Percentiles rank a stretch among this genome's conserved stretches.
These are phyloP conservation scores for Cydia fagiglandana DNA, from an alignment of 1,140 invertebrate species.

Conservation along the genomic window DNA sequence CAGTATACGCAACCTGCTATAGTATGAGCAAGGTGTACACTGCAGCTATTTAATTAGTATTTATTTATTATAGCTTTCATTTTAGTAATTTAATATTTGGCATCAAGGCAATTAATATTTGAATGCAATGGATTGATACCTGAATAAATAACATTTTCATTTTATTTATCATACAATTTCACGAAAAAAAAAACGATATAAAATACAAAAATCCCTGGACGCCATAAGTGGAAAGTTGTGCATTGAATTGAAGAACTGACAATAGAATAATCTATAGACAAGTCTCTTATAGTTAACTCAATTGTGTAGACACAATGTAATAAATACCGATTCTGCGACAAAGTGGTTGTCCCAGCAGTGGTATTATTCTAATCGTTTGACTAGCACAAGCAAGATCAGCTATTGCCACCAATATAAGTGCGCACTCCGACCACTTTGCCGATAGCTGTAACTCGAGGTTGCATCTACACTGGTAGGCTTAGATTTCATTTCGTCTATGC, in stretches of 20 bases:
- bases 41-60: too few species aligned
- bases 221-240: constrained; percentile 9
- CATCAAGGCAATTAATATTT: too few species aligned
- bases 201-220: background rate
- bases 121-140: too few species aligned
- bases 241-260: background rate
- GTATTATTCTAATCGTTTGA: background rate
- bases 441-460: background rate
- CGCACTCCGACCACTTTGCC: background rate
- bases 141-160: too few species aligned
- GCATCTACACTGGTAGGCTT: background rate
- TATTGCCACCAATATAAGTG: background rate
- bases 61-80: too few species aligned
- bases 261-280: background rate
- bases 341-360: constrained; percentile 49
- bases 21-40: too few species aligned
- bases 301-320: constrained; percentile 43
- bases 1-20: background rate
- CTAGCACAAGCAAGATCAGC: background rate
- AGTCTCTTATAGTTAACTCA: background rate
- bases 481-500: background rate
- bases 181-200: background rate
- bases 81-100: too few species aligned
- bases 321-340: constrained; percentile 58
- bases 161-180: background rate